These are phyloP conservation scores for Exocentrus adspersus DNA, from an alignment of 2,888 invertebrate species.

Conservation along the genomic window DNA sequence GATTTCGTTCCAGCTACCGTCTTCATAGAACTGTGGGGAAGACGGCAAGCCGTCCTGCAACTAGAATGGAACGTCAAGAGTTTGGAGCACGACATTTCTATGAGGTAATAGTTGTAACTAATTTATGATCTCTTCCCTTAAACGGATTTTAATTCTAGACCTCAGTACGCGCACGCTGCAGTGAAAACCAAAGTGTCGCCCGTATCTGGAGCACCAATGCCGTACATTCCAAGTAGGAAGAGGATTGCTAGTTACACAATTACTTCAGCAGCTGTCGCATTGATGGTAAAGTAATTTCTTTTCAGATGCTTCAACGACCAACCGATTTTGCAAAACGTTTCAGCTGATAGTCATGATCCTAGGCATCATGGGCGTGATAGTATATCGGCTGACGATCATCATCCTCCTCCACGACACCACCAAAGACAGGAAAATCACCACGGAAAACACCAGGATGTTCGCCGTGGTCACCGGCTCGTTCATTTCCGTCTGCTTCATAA, in stretches of 20 bases:
- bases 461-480: constrained; percentile 46
- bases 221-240: constrained; percentile 30
- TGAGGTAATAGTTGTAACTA: constrained; percentile 45
- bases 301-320: too few relatives aligned
- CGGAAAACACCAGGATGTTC: constrained; percentile 40
- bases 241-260: constrained; percentile 31
- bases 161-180: constrained; percentile 39
- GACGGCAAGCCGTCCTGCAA: constrained; percentile 51
- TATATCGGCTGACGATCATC: constrained; percentile 45
- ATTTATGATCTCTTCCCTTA: neutral
- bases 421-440: constrained; percentile 33
- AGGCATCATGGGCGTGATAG: constrained; percentile 48
- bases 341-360: constrained; percentile 37
- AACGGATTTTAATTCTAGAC: constrained; percentile 34
- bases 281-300: too few relatives aligned
- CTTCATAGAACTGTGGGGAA: constrained; percentile 58
- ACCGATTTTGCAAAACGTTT: neutral
- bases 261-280: constrained; percentile 27
- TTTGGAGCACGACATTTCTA: constrained; percentile 43
- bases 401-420: constrained; percentile 32
- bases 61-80: constrained; percentile 55
- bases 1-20: constrained; percentile 52
- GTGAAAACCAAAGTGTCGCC: constrained; percentile 30
- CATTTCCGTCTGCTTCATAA: constrained; percentile 52
- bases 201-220: constrained; percentile 33